Percentiles rank a stretch among this genome's conserved stretches.
Evolutionary conservation across 2,113 vertebrate species (phyloP).

Genomic region (Hemiscyllium ocellatum): DNA sequence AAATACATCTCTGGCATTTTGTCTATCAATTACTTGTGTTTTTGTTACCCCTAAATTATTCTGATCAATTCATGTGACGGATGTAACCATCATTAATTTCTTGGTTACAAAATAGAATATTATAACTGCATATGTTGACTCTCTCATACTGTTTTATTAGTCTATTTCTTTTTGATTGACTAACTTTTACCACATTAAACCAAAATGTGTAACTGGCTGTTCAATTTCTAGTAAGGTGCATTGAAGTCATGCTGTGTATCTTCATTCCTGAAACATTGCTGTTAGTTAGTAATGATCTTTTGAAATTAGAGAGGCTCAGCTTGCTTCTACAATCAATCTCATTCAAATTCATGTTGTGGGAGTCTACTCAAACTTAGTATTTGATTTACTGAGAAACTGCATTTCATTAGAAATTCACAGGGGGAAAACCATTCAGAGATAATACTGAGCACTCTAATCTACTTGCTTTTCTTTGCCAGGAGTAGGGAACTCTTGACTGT

Average conservation of each 20-base stretch:
- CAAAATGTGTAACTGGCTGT: background rate
- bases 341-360: slow-evolving; percentile 20
- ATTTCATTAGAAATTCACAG: slow-evolving; percentile 23
- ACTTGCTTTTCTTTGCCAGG: background rate
- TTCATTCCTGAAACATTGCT: background rate
- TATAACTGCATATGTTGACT: background rate
- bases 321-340: background rate
- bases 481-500: background rate
- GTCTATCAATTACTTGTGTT: background rate
- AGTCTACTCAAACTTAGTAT: background rate
- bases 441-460: slow-evolving; percentile 1
- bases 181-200: background rate
- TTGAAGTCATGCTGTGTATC: background rate
- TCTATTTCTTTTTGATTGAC: slow-evolving; percentile 20
- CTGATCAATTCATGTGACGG: background rate
- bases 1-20: background rate
- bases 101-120: slow-evolving; percentile 5
- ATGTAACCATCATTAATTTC: background rate
- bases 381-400: slow-evolving; percentile 8
- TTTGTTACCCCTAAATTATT: background rate
- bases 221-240: background rate
- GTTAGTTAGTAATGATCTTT: slow-evolving; percentile 4
- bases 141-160: background rate
- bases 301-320: background rate
- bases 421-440: background rate